A percentile compares a stretch with the other conserved stretches of the same genome.
phyloP scores from a whole-genome alignment of 1,140 invertebrate genomes.

The Globodera ellingtonae region DNA sequence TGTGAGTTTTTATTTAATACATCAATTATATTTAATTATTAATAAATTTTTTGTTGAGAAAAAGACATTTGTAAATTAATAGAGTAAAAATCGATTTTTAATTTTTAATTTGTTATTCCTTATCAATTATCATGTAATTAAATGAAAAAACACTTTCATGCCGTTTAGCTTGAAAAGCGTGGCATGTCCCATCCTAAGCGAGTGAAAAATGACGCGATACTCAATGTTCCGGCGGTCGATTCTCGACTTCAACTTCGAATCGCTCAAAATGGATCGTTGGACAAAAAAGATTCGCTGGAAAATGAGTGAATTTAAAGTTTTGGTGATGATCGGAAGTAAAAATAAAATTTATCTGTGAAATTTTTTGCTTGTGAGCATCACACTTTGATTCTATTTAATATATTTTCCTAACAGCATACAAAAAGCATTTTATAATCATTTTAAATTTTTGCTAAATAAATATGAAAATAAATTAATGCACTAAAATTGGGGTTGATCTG shows the following conservation, averaged over 20 bases:
- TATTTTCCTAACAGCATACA: too few species aligned
- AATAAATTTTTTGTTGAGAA: background rate
- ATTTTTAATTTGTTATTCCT: too few species aligned
- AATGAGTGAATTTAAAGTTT: background rate
- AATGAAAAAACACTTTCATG: too few species aligned
- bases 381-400: too few species aligned
- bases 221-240: constrained; percentile 21
- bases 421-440: too few species aligned
- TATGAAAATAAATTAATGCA: too few species aligned
- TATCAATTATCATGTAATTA: too few species aligned
- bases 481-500: too few species aligned
- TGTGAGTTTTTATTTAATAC: constrained; percentile 47
- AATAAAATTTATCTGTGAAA: too few species aligned
- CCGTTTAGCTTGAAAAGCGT: constrained; percentile 20
- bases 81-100: background rate
- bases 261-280: background rate
- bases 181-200: constrained; percentile 26
- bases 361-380: too few species aligned
- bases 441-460: too few species aligned
- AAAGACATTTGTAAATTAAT: background rate
- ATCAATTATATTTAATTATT: background rate
- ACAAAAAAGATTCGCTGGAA: background rate
- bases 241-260: background rate
- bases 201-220: constrained; percentile 12
- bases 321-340: too few species aligned